Conservation (phyloP, 35 echinoderm and acorn worm genomes). For the Apostichopus californicus region DNA sequence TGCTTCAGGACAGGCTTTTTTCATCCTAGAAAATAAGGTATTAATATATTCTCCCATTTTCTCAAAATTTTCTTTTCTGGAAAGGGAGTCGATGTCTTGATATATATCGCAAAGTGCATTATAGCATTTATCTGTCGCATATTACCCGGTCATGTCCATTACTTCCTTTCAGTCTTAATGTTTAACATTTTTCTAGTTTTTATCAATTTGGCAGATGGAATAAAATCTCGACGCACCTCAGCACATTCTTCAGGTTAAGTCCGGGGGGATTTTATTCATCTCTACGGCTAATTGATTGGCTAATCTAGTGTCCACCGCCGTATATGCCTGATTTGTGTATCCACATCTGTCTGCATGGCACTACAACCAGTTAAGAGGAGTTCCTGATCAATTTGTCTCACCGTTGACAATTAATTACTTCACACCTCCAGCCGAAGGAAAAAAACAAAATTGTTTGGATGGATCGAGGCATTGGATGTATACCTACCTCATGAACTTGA, state of each 20-base stretch:
- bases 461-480: background rate
- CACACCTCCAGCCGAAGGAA: background rate
- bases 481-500: background rate
- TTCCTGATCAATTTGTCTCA: constrained; percentile 14
- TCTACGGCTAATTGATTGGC: background rate
- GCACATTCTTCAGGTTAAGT: background rate
- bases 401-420: constrained; percentile 44
- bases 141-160: no score
- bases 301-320: background rate
- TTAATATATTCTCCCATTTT: no score
- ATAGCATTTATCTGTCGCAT: background rate
- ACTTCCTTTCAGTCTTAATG: no score
- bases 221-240: background rate
- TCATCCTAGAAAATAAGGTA: no score
- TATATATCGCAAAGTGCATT: background rate
- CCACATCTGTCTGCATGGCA: background rate
- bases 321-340: background rate
- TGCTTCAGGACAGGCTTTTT: no score
- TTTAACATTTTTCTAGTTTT: background rate
- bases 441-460: background rate
- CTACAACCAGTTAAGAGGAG: background rate
- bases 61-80: no score
- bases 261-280: background rate
- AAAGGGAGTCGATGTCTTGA: background rate
- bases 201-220: background rate